phyloP scores from a whole-genome alignment of 1,140 invertebrate genomes.

The Megalopta genalis region DNA sequence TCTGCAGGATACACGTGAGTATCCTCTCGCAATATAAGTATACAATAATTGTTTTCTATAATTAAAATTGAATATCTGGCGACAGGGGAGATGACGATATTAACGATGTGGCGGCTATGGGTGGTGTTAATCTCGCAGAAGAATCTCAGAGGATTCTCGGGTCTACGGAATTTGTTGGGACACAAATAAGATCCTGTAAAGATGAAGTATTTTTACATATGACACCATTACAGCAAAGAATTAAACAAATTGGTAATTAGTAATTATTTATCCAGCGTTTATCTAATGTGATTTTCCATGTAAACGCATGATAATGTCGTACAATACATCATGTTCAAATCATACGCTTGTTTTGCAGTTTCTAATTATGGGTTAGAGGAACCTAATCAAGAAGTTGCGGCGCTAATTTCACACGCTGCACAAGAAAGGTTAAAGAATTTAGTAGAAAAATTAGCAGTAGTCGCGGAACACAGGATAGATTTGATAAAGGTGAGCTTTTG shows the following conservation, averaged over 20 bases:
- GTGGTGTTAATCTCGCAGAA: constrained; percentile 98
- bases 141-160: constrained; percentile 97
- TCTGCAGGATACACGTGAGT: constrained; percentile 80
- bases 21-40: background rate
- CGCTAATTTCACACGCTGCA: constrained; percentile 95
- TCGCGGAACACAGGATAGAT: constrained; percentile 97
- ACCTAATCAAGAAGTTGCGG: constrained; percentile 92
- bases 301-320: background rate
- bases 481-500: constrained; percentile 86
- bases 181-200: constrained; percentile 97
- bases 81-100: constrained; percentile 94
- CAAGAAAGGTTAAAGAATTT: constrained; percentile 96
- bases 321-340: background rate
- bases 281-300: background rate
- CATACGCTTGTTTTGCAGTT: constrained; percentile 76
- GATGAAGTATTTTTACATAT: constrained; percentile 95
- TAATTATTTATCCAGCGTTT: too few species aligned
- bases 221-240: constrained; percentile 87
- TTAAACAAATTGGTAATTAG: constrained; percentile 87
- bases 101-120: constrained; percentile 99
- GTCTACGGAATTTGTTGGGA: constrained; percentile 96
- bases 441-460: constrained; percentile 94
- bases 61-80: background rate
- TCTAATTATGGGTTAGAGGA: constrained; percentile 92
- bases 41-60: background rate